Percentiles rank a stretch among this genome's conserved stretches.
Conservation (phyloP, 92 coral and sea anemone genomes). For the Blastomussa wellsi region DNA sequence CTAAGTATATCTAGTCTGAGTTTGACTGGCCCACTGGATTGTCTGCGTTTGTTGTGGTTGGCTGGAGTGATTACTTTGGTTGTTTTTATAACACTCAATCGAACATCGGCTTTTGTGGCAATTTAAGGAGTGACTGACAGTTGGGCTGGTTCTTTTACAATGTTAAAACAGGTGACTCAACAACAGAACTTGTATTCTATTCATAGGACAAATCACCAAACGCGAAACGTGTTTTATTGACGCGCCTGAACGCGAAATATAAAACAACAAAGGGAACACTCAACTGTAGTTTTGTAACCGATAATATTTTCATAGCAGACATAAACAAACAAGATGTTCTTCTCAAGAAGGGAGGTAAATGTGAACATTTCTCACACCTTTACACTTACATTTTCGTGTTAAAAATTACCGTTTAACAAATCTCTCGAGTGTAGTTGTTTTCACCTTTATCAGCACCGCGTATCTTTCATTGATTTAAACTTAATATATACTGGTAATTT, state of each 20-base stretch:
- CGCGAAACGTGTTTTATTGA: neutral
- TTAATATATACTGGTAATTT: too few relatives aligned
- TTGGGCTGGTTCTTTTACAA: neutral
- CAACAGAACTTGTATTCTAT: conserved; percentile 2
- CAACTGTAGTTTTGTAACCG: neutral
- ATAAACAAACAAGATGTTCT: neutral
- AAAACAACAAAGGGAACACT: neutral
- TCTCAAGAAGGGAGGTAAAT: conserved; percentile 3
- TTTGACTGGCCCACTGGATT: too few relatives aligned
- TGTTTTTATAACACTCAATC: too few relatives aligned
- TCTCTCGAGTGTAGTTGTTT: neutral
- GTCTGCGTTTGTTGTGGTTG: too few relatives aligned
- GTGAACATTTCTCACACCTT: neutral
- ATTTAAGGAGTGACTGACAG: neutral
- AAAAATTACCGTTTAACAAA: neutral
- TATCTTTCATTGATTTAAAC: neutral
- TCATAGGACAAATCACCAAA: conserved; percentile 6
- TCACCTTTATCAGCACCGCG: neutral
- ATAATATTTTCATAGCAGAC: neutral
- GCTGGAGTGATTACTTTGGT: too few relatives aligned
- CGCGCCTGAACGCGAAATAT: neutral
- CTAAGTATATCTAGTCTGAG: too few relatives aligned
- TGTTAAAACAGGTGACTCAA: conserved; percentile 16
- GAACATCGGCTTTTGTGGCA: neutral
- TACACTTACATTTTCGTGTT: neutral